Evolutionary conservation across 2,888 invertebrate genomes (phyloP).

Genomic region (Drosophila meridionalis): DNA sequence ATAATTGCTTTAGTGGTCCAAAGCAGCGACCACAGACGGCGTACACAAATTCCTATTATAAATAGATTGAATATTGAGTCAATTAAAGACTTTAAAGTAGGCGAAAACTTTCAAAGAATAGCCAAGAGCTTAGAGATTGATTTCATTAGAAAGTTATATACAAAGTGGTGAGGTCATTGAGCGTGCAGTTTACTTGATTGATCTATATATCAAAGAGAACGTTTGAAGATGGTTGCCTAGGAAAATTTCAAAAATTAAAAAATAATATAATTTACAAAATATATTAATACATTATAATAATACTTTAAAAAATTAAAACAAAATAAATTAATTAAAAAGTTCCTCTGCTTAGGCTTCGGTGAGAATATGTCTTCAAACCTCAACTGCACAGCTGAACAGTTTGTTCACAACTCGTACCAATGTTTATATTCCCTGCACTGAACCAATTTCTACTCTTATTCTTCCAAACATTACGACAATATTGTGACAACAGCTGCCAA

Average conservation of each 20-base stretch:
- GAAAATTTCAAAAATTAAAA: not conserved
- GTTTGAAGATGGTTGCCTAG: not conserved
- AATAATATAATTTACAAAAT: not conserved
- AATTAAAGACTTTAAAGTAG: constrained; percentile 1
- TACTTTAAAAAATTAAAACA: not conserved
- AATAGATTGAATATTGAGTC: constrained; percentile 12
- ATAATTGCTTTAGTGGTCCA: constrained; percentile 14
- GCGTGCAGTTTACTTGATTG: too few species aligned
- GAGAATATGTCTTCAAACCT: not conserved
- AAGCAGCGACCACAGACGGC: constrained; percentile 9
- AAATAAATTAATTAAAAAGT: too few species aligned
- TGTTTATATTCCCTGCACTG: not conserved
- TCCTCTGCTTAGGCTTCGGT: not conserved
- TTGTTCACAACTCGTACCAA: not conserved
- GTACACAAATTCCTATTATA: constrained; percentile 10
- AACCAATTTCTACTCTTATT: not conserved
- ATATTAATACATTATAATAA: not conserved
- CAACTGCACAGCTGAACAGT: not conserved
- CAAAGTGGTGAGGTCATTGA: not conserved
- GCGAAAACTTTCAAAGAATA: not conserved
- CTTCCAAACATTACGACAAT: constrained; percentile 29
- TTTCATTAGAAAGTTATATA: not conserved
- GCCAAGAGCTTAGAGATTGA: not conserved
- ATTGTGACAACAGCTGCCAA: constrained; percentile 75
- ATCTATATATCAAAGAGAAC: not conserved